Evolutionary conservation across 2,888 invertebrate genomes (phyloP), one percentile per base, ranked within the genome.

Genomic region (Apotomis betuletana): DNA sequence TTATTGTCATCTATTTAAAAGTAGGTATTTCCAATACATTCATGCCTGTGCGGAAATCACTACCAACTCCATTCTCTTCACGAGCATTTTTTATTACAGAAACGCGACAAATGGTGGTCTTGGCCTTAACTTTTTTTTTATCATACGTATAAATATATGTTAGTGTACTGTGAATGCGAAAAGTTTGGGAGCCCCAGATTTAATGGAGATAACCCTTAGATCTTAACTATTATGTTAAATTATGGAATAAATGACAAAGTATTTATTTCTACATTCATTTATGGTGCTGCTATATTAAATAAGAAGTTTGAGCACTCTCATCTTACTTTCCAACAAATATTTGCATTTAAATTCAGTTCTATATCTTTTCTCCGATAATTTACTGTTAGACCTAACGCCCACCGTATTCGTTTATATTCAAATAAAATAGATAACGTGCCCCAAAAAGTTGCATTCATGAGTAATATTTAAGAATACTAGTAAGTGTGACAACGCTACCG

Each of bases 361-460:
- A 41, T 6, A 41, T 65, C 27, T 65, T 49, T 67, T 67, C 57
- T 67, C 57, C 57, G 61, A 67, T 61, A 61, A 54, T 68, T 63
- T 59, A 72, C 68, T 68, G 72, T 63, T 68, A 68, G 15, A 9
- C 1, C 13, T 27, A 36, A 72, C 68, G 67, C 67, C 72, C 51
- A 72, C 72, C 38, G 52, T 27, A 4, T 68, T 38, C 15, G n/a
- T 59, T 58, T 72, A 51, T 72, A 72, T 72, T 72, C 72, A 67
- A 72, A 67, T 67, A 52, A 27, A 72, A 68, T 36, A 57, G 71
- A 71, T 71, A 71, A 13, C 41, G 27, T 62, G 59, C 54, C 54
- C 54, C 38, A 58, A 72, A 63, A 62, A 15, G 44, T 49, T 67
- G 65, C n/a, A 59, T 59, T 73, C 69, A 68, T 63, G 57, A 60